Evolutionary conservation across 2,888 invertebrate species (phyloP).

Genomic region (Cremastinae sp.): DNA sequence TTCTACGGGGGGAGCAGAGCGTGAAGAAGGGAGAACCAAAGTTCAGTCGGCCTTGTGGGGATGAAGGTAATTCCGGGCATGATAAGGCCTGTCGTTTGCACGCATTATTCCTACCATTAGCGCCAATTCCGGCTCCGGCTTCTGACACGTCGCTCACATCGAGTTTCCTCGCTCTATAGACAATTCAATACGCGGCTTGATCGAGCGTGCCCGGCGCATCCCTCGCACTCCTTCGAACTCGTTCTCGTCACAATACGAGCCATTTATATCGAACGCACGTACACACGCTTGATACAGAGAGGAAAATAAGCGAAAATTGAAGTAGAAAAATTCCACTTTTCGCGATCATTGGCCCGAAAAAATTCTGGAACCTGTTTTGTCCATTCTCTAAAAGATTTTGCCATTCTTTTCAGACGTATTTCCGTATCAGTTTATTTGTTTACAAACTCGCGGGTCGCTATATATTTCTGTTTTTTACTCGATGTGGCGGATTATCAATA

Average conservation of each 20-base stretch:
- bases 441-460: too few relatives aligned
- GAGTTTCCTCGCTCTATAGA: constrained; percentile 15
- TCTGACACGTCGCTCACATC: constrained; percentile 26
- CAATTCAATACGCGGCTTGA: constrained; percentile 36
- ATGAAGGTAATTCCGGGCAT: constrained; percentile 28
- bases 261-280: constrained; percentile 6
- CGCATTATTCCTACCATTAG: constrained; percentile 39
- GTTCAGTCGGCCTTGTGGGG: constrained; percentile 1
- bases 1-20: constrained; percentile 15
- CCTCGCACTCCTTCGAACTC: constrained; percentile 18
- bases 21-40: constrained; percentile 17
- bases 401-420: too few relatives aligned
- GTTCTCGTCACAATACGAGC: neutral
- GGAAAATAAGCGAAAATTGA: too few relatives aligned
- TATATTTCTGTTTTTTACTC: too few relatives aligned
- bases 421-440: too few relatives aligned
- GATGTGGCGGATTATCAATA: too few relatives aligned
- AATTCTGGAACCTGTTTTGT: too few relatives aligned
- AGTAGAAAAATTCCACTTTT: too few relatives aligned
- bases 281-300: neutral
- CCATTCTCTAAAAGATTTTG: too few relatives aligned
- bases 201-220: constrained; percentile 12
- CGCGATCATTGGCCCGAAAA: too few relatives aligned
- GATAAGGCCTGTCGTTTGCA: constrained; percentile 33
- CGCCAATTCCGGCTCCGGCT: constrained; percentile 19